Evolutionary conservation across 1,140 invertebrate species (phyloP).

Genomic region (Drosophila willistoni): DNA sequence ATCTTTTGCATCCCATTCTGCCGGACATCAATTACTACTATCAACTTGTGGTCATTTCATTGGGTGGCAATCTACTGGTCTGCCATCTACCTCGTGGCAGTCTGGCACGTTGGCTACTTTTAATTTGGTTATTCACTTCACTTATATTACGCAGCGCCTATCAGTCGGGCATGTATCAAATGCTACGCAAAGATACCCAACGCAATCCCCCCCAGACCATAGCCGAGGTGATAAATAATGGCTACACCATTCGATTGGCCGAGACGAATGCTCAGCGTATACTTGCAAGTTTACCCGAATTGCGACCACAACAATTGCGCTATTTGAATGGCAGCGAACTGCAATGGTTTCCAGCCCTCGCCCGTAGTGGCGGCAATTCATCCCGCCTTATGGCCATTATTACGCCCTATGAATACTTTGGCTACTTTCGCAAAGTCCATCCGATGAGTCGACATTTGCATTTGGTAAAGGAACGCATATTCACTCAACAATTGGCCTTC

Average conservation of each 20-base stretch:
- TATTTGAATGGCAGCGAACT: slow-evolving; percentile 55
- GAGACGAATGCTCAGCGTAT: slow-evolving; percentile 56
- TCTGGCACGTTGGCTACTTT: slow-evolving; percentile 41
- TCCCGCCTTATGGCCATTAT: slow-evolving; percentile 50
- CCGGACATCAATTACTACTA: slow-evolving; percentile 45
- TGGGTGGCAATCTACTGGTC: slow-evolving; percentile 58
- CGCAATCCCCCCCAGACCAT: slow-evolving; percentile 71
- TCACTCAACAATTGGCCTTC: slow-evolving; percentile 70
- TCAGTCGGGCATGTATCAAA: slow-evolving; percentile 74
- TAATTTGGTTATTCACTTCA: slow-evolving; percentile 55
- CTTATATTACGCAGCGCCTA: slow-evolving; percentile 65
- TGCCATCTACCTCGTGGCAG: slow-evolving; percentile 31
- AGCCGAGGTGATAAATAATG: slow-evolving; percentile 57
- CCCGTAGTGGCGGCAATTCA: slow-evolving; percentile 41
- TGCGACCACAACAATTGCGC: slow-evolving; percentile 35
- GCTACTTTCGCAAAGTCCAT: slow-evolving; percentile 71
- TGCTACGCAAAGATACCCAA: slow-evolving; percentile 66
- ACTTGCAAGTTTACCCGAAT: slow-evolving; percentile 60
- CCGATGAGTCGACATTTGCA: slow-evolving; percentile 59
- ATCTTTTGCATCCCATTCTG: neutral
- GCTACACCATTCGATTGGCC: slow-evolving; percentile 56
- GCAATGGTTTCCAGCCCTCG: slow-evolving; percentile 57
- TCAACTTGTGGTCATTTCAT: slow-evolving; percentile 58
- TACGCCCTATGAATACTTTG: slow-evolving; percentile 72
- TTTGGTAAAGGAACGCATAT: slow-evolving; percentile 65